phyloP scores from a whole-genome alignment of 2,888 invertebrate genomes.

The Rotaria magnacalcarata region DNA sequence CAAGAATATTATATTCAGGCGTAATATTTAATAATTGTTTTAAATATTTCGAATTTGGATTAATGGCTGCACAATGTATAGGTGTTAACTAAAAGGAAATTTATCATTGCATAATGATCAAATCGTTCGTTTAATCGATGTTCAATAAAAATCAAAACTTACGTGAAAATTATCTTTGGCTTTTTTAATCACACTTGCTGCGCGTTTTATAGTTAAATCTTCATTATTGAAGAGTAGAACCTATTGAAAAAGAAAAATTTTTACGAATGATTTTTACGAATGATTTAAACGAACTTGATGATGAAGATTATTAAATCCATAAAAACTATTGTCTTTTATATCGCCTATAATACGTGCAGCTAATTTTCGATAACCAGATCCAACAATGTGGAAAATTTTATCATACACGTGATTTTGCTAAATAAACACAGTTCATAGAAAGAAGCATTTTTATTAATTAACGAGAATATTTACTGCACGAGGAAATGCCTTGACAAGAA shows the following conservation, averaged over 20 bases:
- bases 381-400: conserved; percentile 55
- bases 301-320: conserved; percentile 59
- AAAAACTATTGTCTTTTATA: conserved; percentile 52
- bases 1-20: conserved; percentile 61
- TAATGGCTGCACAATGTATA: conserved; percentile 63
- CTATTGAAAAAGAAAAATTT: not conserved
- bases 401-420: not conserved
- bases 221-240: not conserved
- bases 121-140: too few relatives aligned
- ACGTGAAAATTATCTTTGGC: not conserved
- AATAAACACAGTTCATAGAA: not conserved
- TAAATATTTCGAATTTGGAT: conserved; percentile 61
- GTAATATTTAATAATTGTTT: conserved; percentile 58
- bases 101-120: too few relatives aligned
- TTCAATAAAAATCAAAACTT: not conserved
- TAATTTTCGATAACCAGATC: conserved; percentile 59
- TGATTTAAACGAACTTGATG: conserved; percentile 50
- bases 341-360: conserved; percentile 57
- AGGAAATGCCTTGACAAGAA: not conserved
- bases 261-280: not conserved
- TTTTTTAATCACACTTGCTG: not conserved
- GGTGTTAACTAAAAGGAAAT: conserved; percentile 57
- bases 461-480: not conserved
- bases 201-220: conserved; percentile 7
- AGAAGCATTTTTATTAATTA: not conserved